Evolutionary conservation across 2,113 vertebrate species (phyloP).

Genomic region (Mandrillus leucophaeus): DNA sequence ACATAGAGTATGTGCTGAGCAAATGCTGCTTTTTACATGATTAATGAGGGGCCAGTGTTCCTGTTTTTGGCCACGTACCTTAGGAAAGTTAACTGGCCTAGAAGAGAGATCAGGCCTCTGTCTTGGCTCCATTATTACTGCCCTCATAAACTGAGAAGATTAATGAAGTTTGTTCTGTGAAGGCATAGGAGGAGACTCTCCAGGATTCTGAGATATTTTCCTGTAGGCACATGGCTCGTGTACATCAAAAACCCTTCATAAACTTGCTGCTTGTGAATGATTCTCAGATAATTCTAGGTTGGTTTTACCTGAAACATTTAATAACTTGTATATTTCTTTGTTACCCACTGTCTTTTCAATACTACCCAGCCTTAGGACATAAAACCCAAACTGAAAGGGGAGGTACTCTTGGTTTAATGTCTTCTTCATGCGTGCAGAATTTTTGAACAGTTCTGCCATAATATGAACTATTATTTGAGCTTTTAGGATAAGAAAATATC

Average conservation of each 20-base stretch:
- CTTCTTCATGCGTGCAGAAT: not conserved
- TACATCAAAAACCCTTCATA: not conserved
- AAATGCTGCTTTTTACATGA: not conserved
- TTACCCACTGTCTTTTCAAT: not conserved
- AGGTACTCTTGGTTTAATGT: not conserved
- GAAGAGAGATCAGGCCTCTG: not conserved
- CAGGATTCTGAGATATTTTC: not conserved
- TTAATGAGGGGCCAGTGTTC: not conserved
- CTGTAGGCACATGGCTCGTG: not conserved
- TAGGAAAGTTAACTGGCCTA: not conserved
- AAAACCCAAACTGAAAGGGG: not conserved
- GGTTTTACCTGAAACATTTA: not conserved
- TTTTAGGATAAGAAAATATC: constrained; percentile 59
- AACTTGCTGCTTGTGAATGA: not conserved
- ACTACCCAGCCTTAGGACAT: not conserved
- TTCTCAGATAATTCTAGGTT: not conserved
- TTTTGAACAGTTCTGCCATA: not conserved
- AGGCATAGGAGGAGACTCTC: not conserved
- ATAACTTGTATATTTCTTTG: not conserved
- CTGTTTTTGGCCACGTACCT: not conserved
- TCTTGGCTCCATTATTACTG: not conserved
- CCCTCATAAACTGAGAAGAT: not conserved
- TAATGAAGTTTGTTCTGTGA: not conserved
- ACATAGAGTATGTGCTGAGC: not conserved
- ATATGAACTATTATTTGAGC: constrained; percentile 22